Evolutionary conservation across 2,888 invertebrate species (phyloP).

Genomic region (Chalcis sispes): DNA sequence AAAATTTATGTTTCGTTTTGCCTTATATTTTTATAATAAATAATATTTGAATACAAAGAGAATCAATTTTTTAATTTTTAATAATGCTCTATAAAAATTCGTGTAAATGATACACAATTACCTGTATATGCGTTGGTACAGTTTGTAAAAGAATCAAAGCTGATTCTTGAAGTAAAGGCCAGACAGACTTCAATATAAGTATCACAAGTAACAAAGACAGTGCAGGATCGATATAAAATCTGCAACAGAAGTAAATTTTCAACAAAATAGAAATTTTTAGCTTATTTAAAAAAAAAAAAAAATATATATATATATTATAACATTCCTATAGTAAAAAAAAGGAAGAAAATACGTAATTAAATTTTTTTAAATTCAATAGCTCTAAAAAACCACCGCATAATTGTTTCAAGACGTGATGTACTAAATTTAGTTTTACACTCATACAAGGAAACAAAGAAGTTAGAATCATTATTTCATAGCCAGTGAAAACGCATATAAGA

Average conservation of each 20-base stretch:
- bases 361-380: too few species aligned
- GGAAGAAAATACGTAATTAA: too few species aligned
- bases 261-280: too few species aligned
- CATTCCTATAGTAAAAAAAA: too few species aligned
- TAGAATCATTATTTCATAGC: too few species aligned
- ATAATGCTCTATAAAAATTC: slow-evolving; percentile 35
- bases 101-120: slow-evolving; percentile 69
- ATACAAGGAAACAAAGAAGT: too few species aligned
- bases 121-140: slow-evolving; percentile 97
- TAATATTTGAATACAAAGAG: neutral
- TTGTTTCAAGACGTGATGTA: too few species aligned
- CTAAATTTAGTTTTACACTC: too few species aligned
- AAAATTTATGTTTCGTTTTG: neutral
- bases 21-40: neutral
- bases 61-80: neutral
- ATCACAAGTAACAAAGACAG: slow-evolving; percentile 92
- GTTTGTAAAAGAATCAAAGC: slow-evolving; percentile 97
- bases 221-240: slow-evolving; percentile 94
- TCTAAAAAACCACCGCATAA: too few species aligned
- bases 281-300: too few species aligned
- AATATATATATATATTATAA: too few species aligned
- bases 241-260: slow-evolving; percentile 59
- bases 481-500: too few species aligned
- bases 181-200: slow-evolving; percentile 91
- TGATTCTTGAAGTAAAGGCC: slow-evolving; percentile 95